Conservation (phyloP, 2,113 vertebrate genomes). For the Crotalus tigris region DNA sequence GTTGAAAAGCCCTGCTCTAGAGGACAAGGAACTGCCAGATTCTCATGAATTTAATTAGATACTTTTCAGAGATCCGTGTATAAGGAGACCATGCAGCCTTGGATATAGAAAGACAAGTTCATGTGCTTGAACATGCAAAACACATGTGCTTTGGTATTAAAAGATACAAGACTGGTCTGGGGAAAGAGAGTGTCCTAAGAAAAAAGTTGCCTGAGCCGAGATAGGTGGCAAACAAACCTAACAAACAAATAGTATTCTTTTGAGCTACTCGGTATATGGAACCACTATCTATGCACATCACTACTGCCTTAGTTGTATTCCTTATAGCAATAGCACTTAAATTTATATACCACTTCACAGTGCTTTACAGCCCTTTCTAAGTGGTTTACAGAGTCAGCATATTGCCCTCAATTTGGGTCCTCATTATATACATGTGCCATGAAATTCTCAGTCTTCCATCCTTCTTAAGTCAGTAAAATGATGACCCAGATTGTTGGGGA, state of each 20-base stretch:
- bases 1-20: background rate
- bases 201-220: background rate
- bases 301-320: background rate
- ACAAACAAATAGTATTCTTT: background rate
- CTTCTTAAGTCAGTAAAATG: background rate
- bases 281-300: background rate
- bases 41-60: background rate
- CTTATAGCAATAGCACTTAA: background rate
- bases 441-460: background rate
- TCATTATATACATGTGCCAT: background rate
- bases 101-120: background rate
- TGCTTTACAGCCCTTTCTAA: too few relatives aligned
- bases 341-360: background rate
- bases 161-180: background rate
- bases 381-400: too few relatives aligned
- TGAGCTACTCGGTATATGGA: background rate
- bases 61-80: background rate
- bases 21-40: background rate
- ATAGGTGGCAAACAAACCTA: background rate
- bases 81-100: background rate
- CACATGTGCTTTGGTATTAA: background rate
- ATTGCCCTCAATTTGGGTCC: too few relatives aligned
- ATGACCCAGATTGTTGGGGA: background rate
- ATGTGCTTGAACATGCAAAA: background rate
- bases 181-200: too few relatives aligned